A percentile compares a stretch with the other conserved stretches of the same genome.
phyloP scores from a whole-genome alignment of 2,113 vertebrate genomes.

The Sclerurus mexicanus region DNA sequence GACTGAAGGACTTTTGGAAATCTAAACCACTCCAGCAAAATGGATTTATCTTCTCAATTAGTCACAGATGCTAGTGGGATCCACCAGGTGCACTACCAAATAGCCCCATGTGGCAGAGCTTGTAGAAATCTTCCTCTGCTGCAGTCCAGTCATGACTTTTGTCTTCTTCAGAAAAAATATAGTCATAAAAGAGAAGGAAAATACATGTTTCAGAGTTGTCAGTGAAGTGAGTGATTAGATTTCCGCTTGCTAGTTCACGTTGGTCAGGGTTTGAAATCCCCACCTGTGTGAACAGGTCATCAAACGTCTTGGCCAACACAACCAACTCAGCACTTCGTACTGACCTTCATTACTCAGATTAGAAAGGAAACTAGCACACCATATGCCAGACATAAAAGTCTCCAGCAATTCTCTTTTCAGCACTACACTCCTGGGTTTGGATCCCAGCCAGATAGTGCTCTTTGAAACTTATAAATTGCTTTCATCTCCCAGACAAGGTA shows the following conservation, averaged over 20 bases:
- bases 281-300: background rate
- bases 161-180: background rate
- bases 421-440: conserved; percentile 49
- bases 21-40: conserved; percentile 48
- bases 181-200: background rate
- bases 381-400: conserved; percentile 57
- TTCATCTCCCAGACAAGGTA: conserved; percentile 66
- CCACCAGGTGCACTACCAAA: conserved; percentile 34
- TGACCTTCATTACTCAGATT: conserved; percentile 54
- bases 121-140: background rate
- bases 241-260: background rate
- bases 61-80: conserved; percentile 45
- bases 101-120: background rate
- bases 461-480: conserved; percentile 71
- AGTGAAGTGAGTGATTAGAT: background rate
- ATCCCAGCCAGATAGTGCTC: conserved; percentile 52
- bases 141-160: background rate
- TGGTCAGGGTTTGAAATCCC: background rate
- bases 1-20: conserved; percentile 53
- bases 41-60: conserved; percentile 64
- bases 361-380: conserved; percentile 48
- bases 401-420: conserved; percentile 50
- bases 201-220: background rate
- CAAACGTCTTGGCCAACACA: conserved; percentile 34
- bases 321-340: conserved; percentile 30